Percentiles rank a stretch among this genome's conserved stretches.
phyloP scores from a whole-genome alignment of 2,888 invertebrate species.

The Ceramica pisi region DNA sequence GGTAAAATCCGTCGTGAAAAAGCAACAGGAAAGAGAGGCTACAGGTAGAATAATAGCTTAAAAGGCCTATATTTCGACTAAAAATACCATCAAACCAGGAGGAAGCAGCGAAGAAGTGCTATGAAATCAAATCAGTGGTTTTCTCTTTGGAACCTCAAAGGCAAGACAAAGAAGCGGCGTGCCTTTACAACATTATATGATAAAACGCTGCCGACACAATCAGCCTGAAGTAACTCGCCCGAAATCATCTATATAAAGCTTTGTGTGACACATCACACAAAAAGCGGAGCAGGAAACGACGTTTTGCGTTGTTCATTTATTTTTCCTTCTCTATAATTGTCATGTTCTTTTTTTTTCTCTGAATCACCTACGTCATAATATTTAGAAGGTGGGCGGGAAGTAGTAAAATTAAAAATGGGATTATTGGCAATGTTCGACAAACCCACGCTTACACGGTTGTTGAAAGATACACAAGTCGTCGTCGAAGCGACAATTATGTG shows the following conservation, averaged over 20 bases:
- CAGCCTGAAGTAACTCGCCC: constrained; percentile 34
- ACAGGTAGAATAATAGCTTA: not conserved
- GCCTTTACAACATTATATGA: constrained; percentile 37
- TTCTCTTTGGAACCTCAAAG: constrained; percentile 30
- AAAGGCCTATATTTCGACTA: not conserved
- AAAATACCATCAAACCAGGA: not conserved
- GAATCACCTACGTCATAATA: constrained; percentile 4
- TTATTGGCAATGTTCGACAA: not conserved
- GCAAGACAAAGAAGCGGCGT: constrained; percentile 26
- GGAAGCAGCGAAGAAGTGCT: constrained; percentile 7
- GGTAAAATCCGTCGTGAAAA: not conserved
- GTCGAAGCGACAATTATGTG: not conserved
- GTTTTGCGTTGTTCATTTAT: not conserved
- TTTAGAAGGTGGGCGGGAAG: not conserved
- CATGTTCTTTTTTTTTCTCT: constrained; percentile 3
- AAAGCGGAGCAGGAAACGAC: not conserved
- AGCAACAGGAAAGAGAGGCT: not conserved
- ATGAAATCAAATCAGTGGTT: constrained; percentile 24
- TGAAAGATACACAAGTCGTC: constrained; percentile 7
- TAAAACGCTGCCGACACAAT: constrained; percentile 36
- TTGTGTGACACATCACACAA: constrained; percentile 18
- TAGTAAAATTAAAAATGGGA: not conserved
- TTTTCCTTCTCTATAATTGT: not conserved
- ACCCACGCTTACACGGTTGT: constrained; percentile 6
- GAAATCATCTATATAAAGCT: constrained; percentile 36